Evolutionary conservation across 1,140 invertebrate species (phyloP), one percentile per base, ranked within the genome.

Genomic region (Globodera ellingtonae): DNA sequence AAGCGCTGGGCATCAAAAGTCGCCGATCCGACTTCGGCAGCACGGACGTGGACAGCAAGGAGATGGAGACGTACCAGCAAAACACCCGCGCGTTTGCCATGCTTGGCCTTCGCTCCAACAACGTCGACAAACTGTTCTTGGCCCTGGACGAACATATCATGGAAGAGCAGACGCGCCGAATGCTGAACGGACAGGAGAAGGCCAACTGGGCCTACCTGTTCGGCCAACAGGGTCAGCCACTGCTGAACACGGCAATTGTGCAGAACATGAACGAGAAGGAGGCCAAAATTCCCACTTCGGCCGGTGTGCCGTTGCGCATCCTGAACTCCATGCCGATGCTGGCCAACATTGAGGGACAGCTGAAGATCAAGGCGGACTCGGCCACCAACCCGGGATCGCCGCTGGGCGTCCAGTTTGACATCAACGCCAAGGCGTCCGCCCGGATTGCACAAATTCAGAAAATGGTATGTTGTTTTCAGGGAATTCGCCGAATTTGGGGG

Each of bases 221-320:
- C n/a, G 67, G 67, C 67, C 8, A 70, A 44, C 21, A 66, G 50
- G 15, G 44, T 5, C 50, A 80, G 56, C 66, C 81, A 7, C 50
- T 18, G 44, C 56, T 50, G 21, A 8, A 77, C 44, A 73, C 21
- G 44, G 69, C 71, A 21, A 72, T 78, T 52, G 80, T 82, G 35
- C 52, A 75, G 52, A 81, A 81, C 65, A 46, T 85, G 72, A 78
- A 85, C 81, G 86, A 88, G 65, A 77, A 66, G 52, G 59, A 72
- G 65, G 73, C 79, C 75, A 79, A 71, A 47, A 77, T 87, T 21
- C 83, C 86, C 15, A 86, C 86, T 15, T 65, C 82, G 46, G 67
- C 80, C 47, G 86, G 86, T 81, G 47, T 86, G 56, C 85, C 86
- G 35, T 76, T 87, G 62, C 44, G 75, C 52, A 75, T 85, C 67